Evolutionary conservation across 2,113 vertebrate genomes (phyloP), one percentile per base, ranked within the genome.

Genomic region (Dasyprocta punctata): DNA sequence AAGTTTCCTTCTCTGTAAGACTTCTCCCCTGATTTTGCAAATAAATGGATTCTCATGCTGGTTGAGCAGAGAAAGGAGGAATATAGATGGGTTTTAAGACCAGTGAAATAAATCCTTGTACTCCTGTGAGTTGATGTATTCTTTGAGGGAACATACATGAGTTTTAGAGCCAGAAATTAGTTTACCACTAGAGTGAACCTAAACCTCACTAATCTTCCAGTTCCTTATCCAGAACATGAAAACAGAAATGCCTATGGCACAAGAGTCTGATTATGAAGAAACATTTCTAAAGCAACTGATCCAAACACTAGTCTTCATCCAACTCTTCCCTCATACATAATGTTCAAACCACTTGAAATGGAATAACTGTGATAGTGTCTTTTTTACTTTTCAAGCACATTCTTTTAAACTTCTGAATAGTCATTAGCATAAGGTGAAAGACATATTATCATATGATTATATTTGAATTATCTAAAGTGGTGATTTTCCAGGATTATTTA

Each of bases 11-110:
- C 78, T 88, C 61, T 9, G 7, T 75, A 67, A 86, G 41, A 94
- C 28, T 89, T 87, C 67, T 78, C 61, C 19, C 86, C 69, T 92
- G 88, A 85, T 85, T 86, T 91, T 92, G 20, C 41, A 97, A 97
- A 96, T 71, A 90, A 84, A 54, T 41, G 14, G 54, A 89, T 38
- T 4, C 89, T 60, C n/a, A n/a, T 19, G 10, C 12, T 90, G 60
- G 41, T 36, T 86, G 52, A 67, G 47, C 38, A 88, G 36, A n/a
- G 73, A 28, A 92, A 92, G 33, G 3, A 14, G 2, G 58, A 30
- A 67, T 87, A 65, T 1, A 0, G 20, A 33, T 38, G 52, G n/a
- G n/a, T n/a, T n/a, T 75, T 82, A 4, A 44, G 52, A 65, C 93
- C 44, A 93, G 88, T 87, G 69, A 47, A 92, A 93, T 22, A 86